Percentiles rank a stretch among this genome's conserved stretches.
Conservation (phyloP, 2,888 invertebrate genomes). For the Pegoplata infirma region DNA sequence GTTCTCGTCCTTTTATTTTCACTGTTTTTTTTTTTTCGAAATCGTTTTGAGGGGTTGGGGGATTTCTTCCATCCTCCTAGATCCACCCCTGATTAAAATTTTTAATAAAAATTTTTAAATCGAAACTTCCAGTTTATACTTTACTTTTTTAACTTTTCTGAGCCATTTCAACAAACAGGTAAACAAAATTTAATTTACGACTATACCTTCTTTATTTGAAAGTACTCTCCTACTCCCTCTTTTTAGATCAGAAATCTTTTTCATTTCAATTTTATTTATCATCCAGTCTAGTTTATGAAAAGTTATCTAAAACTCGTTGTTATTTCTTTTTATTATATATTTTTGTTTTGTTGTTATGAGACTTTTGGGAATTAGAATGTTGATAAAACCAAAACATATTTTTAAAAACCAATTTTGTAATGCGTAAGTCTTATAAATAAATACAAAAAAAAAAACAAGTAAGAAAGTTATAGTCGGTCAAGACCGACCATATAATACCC, state of each 20-base stretch:
- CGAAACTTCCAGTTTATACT: no score
- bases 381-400: conserved; percentile 67
- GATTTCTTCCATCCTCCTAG: no score
- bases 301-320: conserved; percentile 7
- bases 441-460: no score
- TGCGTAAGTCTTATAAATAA: conserved; percentile 51
- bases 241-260: background rate
- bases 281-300: background rate
- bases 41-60: no score
- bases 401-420: conserved; percentile 74
- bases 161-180: background rate
- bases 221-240: no score
- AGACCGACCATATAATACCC: no score
- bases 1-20: no score
- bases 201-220: background rate
- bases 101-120: no score
- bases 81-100: no score
- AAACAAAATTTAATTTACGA: background rate
- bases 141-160: background rate
- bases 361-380: conserved; percentile 70
- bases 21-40: no score
- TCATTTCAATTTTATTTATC: background rate
- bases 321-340: conserved; percentile 14
- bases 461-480: no score
- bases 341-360: conserved; percentile 25